Percentiles rank a stretch among this genome's conserved stretches.
Evolutionary conservation across 2,888 invertebrate genomes (phyloP).

Genomic region (Cheilosia variabilis): DNA sequence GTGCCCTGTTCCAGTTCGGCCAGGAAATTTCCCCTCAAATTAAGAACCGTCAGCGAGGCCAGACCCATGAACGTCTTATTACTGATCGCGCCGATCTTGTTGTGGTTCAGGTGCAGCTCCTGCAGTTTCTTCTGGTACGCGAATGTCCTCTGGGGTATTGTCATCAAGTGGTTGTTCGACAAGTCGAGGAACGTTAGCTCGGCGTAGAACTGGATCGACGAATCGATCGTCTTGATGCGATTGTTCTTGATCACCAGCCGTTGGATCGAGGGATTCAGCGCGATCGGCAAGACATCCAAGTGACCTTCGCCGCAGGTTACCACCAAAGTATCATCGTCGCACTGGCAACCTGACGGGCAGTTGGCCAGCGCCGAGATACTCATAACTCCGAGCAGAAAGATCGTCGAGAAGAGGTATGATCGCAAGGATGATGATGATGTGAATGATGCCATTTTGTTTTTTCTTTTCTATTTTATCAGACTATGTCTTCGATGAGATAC

Average conservation of each 20-base stretch:
- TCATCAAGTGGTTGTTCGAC: constrained; percentile 92
- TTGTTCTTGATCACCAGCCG: constrained; percentile 93
- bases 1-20: constrained; percentile 90
- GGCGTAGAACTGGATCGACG: constrained; percentile 94
- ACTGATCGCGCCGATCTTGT: constrained; percentile 91
- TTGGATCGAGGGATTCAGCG: constrained; percentile 95
- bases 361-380: constrained; percentile 85
- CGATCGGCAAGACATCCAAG: constrained; percentile 94
- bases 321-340: constrained; percentile 94
- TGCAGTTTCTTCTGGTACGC: constrained; percentile 91
- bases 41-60: constrained; percentile 90
- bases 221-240: constrained; percentile 94
- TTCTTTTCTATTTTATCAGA: background rate
- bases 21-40: constrained; percentile 91
- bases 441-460: constrained; percentile 61
- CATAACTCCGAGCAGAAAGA: constrained; percentile 69
- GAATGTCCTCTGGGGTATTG: constrained; percentile 91
- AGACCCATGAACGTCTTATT: constrained; percentile 92
- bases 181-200: constrained; percentile 93
- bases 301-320: constrained; percentile 94
- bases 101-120: constrained; percentile 92
- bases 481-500: constrained; percentile 9
- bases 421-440: constrained; percentile 69
- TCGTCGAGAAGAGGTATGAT: constrained; percentile 58
- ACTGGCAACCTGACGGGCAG: constrained; percentile 94